Percentiles rank a stretch among this genome's conserved stretches.
Conservation (phyloP, 2,888 invertebrate genomes). For the Spisula solida region DNA sequence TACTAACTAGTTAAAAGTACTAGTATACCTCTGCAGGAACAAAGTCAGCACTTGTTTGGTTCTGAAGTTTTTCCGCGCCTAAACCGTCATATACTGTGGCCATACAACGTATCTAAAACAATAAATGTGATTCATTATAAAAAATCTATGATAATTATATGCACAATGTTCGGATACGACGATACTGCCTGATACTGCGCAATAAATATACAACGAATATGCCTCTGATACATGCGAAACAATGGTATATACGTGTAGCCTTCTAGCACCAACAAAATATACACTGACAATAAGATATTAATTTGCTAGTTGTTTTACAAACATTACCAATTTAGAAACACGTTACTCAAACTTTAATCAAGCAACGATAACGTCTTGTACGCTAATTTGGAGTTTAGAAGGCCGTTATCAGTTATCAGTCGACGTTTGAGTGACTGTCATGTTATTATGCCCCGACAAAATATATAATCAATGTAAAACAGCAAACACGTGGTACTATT, state of each 20-base stretch:
- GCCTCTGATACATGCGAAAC: no score
- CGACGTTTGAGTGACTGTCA: no score
- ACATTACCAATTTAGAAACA: not conserved
- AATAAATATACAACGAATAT: not conserved
- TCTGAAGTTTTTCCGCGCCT: constrained; percentile 20
- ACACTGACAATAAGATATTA: not conserved
- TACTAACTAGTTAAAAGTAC: not conserved
- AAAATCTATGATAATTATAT: not conserved
- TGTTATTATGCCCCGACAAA: no score
- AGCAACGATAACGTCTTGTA: not conserved
- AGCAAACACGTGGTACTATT: no score
- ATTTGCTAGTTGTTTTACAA: no score
- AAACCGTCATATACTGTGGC: constrained; percentile 30
- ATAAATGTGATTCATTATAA: not conserved
- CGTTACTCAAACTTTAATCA: not conserved
- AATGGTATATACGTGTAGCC: no score
- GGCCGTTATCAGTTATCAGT: no score
- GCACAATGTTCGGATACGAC: not conserved
- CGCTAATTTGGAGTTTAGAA: no score
- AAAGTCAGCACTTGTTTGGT: no score
- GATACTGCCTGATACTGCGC: not conserved
- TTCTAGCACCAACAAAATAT: no score
- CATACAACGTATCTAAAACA: constrained; percentile 29
- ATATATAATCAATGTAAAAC: no score
- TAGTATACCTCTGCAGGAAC: no score